A percentile compares a stretch with the other conserved stretches of the same genome.
Conservation (phyloP, 92 coral and sea anemone genomes). For the Palythoa grandis region DNA sequence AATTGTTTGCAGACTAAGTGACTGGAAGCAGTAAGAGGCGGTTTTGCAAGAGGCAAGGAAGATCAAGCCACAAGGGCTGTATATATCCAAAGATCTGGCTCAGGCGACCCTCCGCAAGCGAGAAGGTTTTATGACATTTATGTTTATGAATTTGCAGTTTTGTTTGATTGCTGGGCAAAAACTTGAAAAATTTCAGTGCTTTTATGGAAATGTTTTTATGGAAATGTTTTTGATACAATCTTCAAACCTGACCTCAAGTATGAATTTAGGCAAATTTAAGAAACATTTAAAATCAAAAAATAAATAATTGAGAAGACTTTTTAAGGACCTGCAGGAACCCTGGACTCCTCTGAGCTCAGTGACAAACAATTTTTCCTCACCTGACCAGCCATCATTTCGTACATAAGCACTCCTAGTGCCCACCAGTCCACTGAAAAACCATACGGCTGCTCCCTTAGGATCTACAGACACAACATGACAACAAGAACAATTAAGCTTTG, state of each 20-base stretch:
- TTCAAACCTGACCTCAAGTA: no score
- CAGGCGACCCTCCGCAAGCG: constrained; percentile 32
- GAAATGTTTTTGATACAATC: no score
- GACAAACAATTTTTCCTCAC: constrained; percentile 41
- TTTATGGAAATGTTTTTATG: no score
- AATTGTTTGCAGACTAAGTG: constrained; percentile 32
- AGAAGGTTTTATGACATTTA: neutral
- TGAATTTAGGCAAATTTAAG: no score
- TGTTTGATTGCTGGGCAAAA: no score
- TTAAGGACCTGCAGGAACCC: no score
- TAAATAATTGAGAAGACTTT: no score
- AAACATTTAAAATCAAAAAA: no score
- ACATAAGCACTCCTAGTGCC: constrained; percentile 98
- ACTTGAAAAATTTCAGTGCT: no score
- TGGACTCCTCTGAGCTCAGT: no score
- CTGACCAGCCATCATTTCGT: constrained; percentile 99
- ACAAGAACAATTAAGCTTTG: no score
- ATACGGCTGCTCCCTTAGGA: constrained; percentile 90
- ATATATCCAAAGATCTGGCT: constrained; percentile 33
- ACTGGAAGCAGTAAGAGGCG: constrained; percentile 44
- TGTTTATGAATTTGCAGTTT: no score
- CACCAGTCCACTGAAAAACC: constrained; percentile 99
- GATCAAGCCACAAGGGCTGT: constrained; percentile 29
- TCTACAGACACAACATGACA: constrained; percentile 40
- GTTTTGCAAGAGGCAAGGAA: constrained; percentile 42